phyloP scores from a whole-genome alignment of 1,140 invertebrate genomes.

The Bombus pascuorum region DNA sequence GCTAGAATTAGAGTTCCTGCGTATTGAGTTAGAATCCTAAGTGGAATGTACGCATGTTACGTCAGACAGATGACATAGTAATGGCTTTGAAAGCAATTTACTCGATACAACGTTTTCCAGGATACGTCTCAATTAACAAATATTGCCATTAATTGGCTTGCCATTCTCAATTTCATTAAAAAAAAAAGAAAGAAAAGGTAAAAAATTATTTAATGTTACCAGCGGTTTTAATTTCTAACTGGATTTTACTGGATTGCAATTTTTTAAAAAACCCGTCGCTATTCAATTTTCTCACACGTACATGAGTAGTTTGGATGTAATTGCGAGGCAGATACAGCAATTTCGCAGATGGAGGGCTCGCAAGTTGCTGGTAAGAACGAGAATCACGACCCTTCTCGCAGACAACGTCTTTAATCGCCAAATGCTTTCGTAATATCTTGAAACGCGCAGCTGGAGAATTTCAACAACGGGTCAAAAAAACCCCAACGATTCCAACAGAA shows the following conservation, averaged over 20 bases:
- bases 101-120: no score
- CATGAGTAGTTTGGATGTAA: background rate
- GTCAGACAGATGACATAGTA: no score
- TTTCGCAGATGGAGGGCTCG: slow-evolving; percentile 4
- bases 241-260: background rate
- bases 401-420: slow-evolving; percentile 22
- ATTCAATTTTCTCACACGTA: background rate
- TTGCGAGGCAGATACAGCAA: slow-evolving; percentile 16
- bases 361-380: background rate
- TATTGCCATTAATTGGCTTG: background rate
- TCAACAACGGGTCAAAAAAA: background rate
- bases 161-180: background rate
- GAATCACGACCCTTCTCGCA: background rate
- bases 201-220: background rate
- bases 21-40: no score
- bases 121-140: background rate
- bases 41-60: no score
- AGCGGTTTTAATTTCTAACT: background rate
- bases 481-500: background rate
- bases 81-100: no score
- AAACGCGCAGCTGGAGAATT: background rate
- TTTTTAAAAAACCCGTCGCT: background rate
- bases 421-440: slow-evolving; percentile 16
- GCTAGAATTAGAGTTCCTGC: no score
- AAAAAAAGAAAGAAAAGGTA: background rate